Evolutionary conservation across 2,888 invertebrate genomes (phyloP), one percentile per base, ranked within the genome.

Genomic region (Eretmocerus hayati): DNA sequence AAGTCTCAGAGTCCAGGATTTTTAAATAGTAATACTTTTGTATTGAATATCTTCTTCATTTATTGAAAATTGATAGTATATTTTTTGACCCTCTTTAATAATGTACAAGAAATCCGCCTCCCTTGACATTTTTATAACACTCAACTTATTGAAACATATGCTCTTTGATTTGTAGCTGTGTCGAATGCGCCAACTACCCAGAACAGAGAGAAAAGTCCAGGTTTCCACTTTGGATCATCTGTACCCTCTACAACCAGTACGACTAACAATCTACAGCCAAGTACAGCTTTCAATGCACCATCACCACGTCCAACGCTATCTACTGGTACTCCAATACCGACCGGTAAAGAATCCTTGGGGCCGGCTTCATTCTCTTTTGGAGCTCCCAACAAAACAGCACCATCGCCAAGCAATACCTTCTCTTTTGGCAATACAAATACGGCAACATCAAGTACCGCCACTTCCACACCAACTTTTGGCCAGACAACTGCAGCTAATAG

Each of bases 201-300:
- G 19, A 11, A 42, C 30, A 16, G 23, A 5, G 26, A 42, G 5
- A 48, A 48, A 5, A 50, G 36, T 3, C 38, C 39, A 16, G 31
- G 30, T 1, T 61, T 62, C 23, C 48, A 53, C 8, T 62, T 62
- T 35, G 55, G 54, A 1, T 15, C 53, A 2, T 11, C 38, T 5
- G 16, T 48, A 8, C n/a, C 49, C 4, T 16, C 31, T 8, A 31
- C 20, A 6, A 23, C 22, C 18, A 51, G n/a, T 18, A 22, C 31
- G 13, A 40, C 48, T n/a, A 11, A 6, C 6, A 11, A 11, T 26
- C 26, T 9, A 26, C 26, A 26, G 26, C 6, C 26, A 20, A 4
- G 35, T 36, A 42, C 48, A n/a, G 35, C 44, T 6, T 58, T 60
- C 16, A 54, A 51, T 13, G 45, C 44, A 5, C 9, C 53, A 2